Evolutionary conservation across 1,140 invertebrate species (phyloP).

Genomic region (Papilio helenus): DNA sequence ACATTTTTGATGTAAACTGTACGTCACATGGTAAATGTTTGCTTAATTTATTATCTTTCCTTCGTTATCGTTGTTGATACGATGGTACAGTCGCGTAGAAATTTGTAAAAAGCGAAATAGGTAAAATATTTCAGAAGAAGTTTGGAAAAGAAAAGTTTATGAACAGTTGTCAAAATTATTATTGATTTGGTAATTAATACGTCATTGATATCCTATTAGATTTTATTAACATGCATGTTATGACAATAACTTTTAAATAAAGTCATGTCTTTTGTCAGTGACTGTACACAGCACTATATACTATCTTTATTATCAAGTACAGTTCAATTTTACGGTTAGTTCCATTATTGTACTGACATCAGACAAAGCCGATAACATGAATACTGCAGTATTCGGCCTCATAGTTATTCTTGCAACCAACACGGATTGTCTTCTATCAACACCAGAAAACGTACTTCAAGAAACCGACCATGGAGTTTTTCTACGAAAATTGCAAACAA

Average conservation of each 20-base stretch:
- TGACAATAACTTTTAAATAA: constrained; percentile 2
- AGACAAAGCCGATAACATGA: constrained; percentile 46
- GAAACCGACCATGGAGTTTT: constrained; percentile 52
- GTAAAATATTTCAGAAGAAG: background rate
- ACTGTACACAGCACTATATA: constrained; percentile 51
- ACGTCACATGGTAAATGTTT: constrained; percentile 56
- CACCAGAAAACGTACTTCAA: constrained; percentile 41
- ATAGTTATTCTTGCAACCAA: constrained; percentile 49
- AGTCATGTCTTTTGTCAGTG: constrained; percentile 40
- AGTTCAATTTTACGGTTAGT: constrained; percentile 56
- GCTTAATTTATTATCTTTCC: constrained; percentile 48
- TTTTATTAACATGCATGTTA: background rate
- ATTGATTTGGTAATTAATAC: background rate
- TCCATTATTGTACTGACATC: constrained; percentile 43
- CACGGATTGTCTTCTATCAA: constrained; percentile 44
- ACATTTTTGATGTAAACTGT: constrained; percentile 38
- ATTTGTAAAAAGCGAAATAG: background rate
- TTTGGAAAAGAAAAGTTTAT: background rate
- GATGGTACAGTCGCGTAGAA: constrained; percentile 43
- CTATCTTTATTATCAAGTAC: constrained; percentile 54
- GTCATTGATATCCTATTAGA: too few species aligned
- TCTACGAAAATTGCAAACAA: constrained; percentile 65
- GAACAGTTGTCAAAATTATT: background rate
- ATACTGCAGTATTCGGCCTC: constrained; percentile 50
- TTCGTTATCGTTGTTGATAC: constrained; percentile 45